phyloP scores from a whole-genome alignment of 2,113 vertebrate species.

The Vireo altiloquus region DNA sequence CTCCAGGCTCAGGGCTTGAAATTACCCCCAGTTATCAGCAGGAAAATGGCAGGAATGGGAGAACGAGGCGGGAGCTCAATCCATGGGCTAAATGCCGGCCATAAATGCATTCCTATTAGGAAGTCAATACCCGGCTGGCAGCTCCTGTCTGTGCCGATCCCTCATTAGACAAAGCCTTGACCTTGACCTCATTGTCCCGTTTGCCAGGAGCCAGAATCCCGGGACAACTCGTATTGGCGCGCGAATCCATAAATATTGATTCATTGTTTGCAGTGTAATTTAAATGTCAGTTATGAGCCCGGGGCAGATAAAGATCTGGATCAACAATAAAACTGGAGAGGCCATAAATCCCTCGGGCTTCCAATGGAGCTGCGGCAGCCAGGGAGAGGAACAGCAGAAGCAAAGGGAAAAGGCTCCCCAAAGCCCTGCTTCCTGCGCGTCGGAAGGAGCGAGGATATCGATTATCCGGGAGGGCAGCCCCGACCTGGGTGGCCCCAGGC shows the following conservation, averaged over 20 bases:
- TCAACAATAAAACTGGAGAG: slow-evolving; percentile 76
- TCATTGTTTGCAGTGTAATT: slow-evolving; percentile 91
- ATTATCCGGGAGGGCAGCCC: background rate
- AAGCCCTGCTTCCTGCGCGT: background rate
- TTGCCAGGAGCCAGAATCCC: slow-evolving; percentile 74
- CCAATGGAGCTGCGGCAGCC: background rate
- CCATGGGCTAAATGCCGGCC: background rate
- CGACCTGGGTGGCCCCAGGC: background rate
- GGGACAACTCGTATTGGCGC: slow-evolving; percentile 71
- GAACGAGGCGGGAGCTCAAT: background rate
- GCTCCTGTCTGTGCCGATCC: slow-evolving; percentile 73
- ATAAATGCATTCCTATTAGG: slow-evolving; percentile 65
- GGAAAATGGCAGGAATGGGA: background rate
- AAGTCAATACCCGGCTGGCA: slow-evolving; percentile 78
- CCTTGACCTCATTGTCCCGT: slow-evolving; percentile 84
- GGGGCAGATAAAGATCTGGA: slow-evolving; percentile 84
- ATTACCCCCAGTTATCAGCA: background rate
- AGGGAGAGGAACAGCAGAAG: background rate
- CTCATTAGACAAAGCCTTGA: slow-evolving; percentile 85
- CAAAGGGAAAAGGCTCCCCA: background rate
- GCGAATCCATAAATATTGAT: slow-evolving; percentile 95
- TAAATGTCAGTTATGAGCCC: slow-evolving; percentile 92
- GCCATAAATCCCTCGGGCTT: slow-evolving; percentile 61
- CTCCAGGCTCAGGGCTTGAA: background rate
- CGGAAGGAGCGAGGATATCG: background rate